A percentile compares a stretch with the other conserved stretches of the same genome.
phyloP scores from a whole-genome alignment of 1,140 invertebrate species.

The Brachionus paranguensis region DNA sequence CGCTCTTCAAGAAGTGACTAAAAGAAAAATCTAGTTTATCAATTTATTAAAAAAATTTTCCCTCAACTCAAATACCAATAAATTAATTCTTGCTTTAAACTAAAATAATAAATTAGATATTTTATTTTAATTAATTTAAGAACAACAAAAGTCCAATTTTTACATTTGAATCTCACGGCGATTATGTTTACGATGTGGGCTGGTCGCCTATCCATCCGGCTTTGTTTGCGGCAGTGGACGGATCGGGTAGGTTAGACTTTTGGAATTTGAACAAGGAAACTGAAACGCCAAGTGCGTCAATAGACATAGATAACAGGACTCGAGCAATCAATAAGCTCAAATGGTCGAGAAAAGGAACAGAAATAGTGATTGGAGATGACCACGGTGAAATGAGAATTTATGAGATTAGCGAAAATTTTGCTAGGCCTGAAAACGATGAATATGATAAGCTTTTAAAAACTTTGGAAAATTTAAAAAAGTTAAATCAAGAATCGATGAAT shows the following conservation, averaged over 20 bases:
- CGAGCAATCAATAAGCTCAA: slow-evolving; percentile 82
- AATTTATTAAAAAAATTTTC: no score
- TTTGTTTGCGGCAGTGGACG: slow-evolving; percentile 89
- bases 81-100: no score
- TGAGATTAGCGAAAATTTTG: slow-evolving; percentile 73
- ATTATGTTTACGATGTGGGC: slow-evolving; percentile 91
- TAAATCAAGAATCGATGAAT: slow-evolving; percentile 9
- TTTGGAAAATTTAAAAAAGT: slow-evolving; percentile 18
- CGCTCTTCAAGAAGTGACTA: no score
- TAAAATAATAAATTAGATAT: background rate
- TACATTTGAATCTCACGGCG: slow-evolving; percentile 93
- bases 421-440: background rate
- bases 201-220: slow-evolving; percentile 98
- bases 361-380: slow-evolving; percentile 87
- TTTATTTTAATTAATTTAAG: background rate
- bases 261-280: slow-evolving; percentile 97
- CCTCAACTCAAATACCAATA: no score
- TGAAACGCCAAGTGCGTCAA: slow-evolving; percentile 74
- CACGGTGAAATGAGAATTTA: slow-evolving; percentile 86
- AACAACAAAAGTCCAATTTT: slow-evolving; percentile 83
- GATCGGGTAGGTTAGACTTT: slow-evolving; percentile 79
- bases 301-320: slow-evolving; percentile 66
- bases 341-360: slow-evolving; percentile 85
- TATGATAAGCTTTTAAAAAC: background rate
- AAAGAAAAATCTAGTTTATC: no score